Evolutionary conservation across 2,888 invertebrate genomes (phyloP), one percentile per base, ranked within the genome.

Genomic region (Apamea anceps): DNA sequence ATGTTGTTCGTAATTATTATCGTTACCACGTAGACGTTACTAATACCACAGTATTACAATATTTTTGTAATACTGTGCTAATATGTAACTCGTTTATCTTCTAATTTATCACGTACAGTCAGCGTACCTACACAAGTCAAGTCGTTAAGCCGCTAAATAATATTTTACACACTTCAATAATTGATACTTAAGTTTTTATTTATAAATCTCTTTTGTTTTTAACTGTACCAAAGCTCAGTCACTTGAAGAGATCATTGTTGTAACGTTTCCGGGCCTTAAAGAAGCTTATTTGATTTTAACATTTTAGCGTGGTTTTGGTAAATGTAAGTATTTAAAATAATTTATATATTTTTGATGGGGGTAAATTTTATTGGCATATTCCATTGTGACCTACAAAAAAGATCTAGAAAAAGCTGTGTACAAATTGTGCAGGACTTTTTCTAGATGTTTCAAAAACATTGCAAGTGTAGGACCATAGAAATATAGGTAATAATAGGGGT

Each of bases 1-100:
- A 18, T 75, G 15, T 75, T 76, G 75, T 76, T 45, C n/a, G 8
- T 60, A 37, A 76, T 60, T 48, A 60, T n/a, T 15, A 48, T 62
- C 45, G 25, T 60, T 60, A 75, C 10, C 75, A 32, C 45, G 21
- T 32, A 32, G 6, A 54, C 57, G 54, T 28, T 74, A 15, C 15
- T 18, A n/a, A n/a, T n/a, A n/a, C n/a, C n/a, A n/a, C n/a, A n/a
- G n/a, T n/a, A n/a, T n/a, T n/a, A n/a, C n/a, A n/a, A n/a, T n/a
- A n/a, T n/a, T n/a, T n/a, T n/a, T n/a, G n/a, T n/a, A n/a, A n/a
- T n/a, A n/a, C n/a, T n/a, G n/a, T n/a, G n/a, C n/a, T n/a, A 51
- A 51, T 51, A 48, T 18, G 51, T 51, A 18, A 18, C 18, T 51
- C 51, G 18, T 1, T 6, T 32, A 32, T 32, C 2, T 32, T 51